These are phyloP conservation scores for Sarcophilus harrisii DNA, from an alignment of 2,797 vertebrate species.

Conservation along the genomic window DNA sequence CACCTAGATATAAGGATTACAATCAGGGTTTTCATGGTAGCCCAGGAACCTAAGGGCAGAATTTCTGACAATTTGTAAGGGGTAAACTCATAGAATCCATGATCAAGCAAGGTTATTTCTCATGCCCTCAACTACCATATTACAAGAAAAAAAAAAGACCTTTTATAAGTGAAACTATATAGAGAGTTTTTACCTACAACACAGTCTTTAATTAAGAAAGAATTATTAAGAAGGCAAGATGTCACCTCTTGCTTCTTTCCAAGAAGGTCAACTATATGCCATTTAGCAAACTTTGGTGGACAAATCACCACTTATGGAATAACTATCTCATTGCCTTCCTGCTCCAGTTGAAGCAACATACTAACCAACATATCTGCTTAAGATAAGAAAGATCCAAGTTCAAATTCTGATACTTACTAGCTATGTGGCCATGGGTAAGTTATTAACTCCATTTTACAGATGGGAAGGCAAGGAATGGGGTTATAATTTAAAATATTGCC, in stretches of 20 bases:
- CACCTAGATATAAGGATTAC: not conserved
- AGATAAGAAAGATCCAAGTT: not conserved
- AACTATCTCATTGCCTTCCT: not conserved
- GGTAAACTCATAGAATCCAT: not conserved
- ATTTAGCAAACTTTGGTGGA: not conserved
- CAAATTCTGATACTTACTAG: not conserved
- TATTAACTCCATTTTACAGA: not conserved
- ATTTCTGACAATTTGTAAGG: not conserved
- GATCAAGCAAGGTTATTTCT: not conserved
- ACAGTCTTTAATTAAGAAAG: not conserved
- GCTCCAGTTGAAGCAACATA: not conserved
- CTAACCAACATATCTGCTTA: not conserved
- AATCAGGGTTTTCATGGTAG: not conserved
- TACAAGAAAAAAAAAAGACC: not conserved
- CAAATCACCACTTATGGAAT: not conserved
- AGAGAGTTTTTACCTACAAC: not conserved
- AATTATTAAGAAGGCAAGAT: not conserved
- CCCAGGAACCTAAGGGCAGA: not conserved
- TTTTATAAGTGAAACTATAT: not conserved
- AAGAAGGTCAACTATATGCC: not conserved
- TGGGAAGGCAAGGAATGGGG: not conserved
- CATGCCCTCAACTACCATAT: not conserved
- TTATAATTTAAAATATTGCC: not conserved
- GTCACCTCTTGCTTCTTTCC: not conserved
- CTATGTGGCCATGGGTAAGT: not conserved